These are phyloP conservation scores for Hozukius guyotensis DNA, from an alignment of 2,797 vertebrate species.

Conservation along the genomic window DNA sequence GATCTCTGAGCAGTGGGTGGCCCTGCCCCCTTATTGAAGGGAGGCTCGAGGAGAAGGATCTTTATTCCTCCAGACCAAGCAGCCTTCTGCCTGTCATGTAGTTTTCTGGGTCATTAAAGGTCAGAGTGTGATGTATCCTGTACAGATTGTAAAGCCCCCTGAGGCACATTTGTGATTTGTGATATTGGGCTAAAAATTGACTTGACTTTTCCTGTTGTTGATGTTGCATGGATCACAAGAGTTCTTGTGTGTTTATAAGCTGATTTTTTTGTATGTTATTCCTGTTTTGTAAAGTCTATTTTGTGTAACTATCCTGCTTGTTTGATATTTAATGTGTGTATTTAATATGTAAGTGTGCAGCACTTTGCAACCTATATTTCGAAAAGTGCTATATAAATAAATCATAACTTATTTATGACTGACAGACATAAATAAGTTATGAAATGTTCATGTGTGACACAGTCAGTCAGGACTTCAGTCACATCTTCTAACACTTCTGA, in stretches of 20 bases:
- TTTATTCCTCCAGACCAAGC: no score
- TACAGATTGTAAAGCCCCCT: no score
- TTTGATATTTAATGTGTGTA: background rate
- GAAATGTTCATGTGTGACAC: background rate
- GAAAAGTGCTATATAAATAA: background rate
- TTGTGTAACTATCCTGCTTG: background rate
- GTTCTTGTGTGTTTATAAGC: background rate
- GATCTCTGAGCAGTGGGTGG: no score
- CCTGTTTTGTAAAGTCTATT: background rate
- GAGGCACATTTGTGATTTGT: no score
- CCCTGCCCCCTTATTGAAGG: no score
- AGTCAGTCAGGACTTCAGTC: background rate
- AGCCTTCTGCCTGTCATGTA: no score
- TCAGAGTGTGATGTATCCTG: no score
- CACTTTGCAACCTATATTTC: background rate
- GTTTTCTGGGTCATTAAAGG: no score
- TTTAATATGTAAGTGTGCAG: background rate
- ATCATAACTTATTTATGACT: background rate
- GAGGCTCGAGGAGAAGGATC: no score
- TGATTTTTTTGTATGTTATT: background rate
- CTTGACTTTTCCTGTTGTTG: no score
- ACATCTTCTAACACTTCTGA: background rate
- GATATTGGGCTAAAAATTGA: no score
- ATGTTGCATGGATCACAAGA: no score
- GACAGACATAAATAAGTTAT: background rate